A percentile compares a stretch with the other conserved stretches of the same genome.
Conservation (phyloP, 2,113 vertebrate species). For the Oenanthe oenanthe region DNA sequence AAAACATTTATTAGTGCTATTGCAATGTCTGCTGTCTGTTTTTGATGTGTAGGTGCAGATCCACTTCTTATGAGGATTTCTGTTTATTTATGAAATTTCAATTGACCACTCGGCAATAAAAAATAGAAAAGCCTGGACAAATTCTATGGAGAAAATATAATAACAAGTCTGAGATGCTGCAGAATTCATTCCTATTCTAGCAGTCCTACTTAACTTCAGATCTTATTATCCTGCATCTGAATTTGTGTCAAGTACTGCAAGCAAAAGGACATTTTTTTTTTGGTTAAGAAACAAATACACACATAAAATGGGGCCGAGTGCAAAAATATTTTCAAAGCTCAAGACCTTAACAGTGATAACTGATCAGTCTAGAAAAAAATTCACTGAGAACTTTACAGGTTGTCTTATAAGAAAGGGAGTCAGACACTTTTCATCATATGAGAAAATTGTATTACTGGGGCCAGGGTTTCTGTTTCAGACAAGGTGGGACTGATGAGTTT, state of each 20-base stretch:
- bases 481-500: background rate
- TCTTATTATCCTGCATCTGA: background rate
- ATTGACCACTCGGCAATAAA: background rate
- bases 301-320: background rate
- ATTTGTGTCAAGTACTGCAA: background rate
- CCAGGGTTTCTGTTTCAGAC: background rate
- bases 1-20: background rate
- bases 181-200: background rate
- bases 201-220: background rate
- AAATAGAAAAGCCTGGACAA: background rate
- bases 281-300: background rate
- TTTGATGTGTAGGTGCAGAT: background rate
- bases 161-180: background rate
- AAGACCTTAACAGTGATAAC: background rate
- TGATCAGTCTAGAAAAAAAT: background rate
- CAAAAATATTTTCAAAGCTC: background rate
- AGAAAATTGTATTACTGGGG: background rate
- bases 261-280: background rate
- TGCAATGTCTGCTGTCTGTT: background rate
- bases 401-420: background rate
- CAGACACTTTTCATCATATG: background rate
- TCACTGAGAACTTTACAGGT: background rate
- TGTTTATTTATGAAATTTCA: slow-evolving; percentile 41
- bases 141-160: background rate
- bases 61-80: slow-evolving; percentile 43